Percentiles rank a stretch among this genome's conserved stretches.
Evolutionary conservation across 1,140 invertebrate species (phyloP).

Genomic region (Drosophila nigrodunni): DNA sequence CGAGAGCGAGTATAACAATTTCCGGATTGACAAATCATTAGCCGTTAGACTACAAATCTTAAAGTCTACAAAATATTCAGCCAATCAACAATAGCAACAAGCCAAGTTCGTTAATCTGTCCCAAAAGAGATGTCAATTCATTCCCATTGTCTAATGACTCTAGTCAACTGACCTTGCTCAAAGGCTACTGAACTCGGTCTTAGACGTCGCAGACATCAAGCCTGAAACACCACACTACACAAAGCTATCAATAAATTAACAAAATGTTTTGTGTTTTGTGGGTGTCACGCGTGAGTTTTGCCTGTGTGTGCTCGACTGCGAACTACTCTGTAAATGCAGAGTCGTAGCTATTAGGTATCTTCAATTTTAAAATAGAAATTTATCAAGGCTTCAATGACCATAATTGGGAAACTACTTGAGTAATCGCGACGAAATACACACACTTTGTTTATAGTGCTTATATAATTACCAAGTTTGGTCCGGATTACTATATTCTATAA

Average conservation of each 20-base stretch:
- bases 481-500: no score
- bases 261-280: constrained; percentile 19
- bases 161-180: constrained; percentile 44
- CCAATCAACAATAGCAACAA: constrained; percentile 13
- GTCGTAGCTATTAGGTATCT: background rate
- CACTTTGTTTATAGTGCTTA: no score
- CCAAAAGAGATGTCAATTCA: constrained; percentile 58
- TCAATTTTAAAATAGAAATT: no score
- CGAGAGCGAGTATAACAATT: constrained; percentile 23
- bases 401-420: no score
- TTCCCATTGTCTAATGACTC: constrained; percentile 31
- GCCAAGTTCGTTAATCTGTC: constrained; percentile 22
- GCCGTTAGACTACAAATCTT: constrained; percentile 48
- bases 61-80: constrained; percentile 26
- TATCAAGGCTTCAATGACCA: no score
- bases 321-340: constrained; percentile 8
- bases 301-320: background rate
- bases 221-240: background rate
- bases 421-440: no score
- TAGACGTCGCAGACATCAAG: constrained; percentile 34
- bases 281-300: constrained; percentile 1
- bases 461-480: no score
- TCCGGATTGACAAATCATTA: constrained; percentile 57
- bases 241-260: constrained; percentile 36
- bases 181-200: constrained; percentile 52